Conservation (phyloP, 2,888 invertebrate species). For the Agriopis aurantiaria region DNA sequence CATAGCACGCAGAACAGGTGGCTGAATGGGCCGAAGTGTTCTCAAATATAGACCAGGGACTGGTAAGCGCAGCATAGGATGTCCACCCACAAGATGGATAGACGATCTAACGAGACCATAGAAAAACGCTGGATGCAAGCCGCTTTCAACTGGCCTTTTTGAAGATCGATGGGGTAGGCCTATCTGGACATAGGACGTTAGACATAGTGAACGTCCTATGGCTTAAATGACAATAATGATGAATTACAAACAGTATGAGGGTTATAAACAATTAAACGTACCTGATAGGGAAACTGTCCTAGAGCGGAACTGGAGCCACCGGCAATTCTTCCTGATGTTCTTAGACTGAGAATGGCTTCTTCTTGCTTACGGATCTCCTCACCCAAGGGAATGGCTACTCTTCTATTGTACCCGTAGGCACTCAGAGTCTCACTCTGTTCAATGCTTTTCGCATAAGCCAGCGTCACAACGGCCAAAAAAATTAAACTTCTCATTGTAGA, state of each 20-base stretch:
- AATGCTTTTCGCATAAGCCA: constrained; percentile 20
- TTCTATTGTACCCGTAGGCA: constrained; percentile 10
- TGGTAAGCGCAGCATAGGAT: no score
- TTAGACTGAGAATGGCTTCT: neutral
- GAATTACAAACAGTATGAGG: neutral
- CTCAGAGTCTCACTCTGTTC: constrained; percentile 7
- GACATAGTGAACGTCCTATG: no score
- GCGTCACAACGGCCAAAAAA: constrained; percentile 4
- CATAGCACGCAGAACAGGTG: no score
- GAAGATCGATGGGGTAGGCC: no score
- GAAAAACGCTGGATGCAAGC: no score
- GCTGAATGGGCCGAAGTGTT: no score
- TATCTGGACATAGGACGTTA: no score
- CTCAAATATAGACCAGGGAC: no score
- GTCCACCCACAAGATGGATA: no score
- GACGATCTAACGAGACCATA: no score
- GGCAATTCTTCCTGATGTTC: constrained; percentile 4
- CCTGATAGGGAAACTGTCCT: constrained; percentile 26
- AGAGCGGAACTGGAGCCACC: constrained; percentile 7
- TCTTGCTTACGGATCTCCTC: constrained; percentile 21
- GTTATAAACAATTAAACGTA: neutral
- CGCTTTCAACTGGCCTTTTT: no score
- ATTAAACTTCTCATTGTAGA: constrained; percentile 8
- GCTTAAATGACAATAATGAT: no score
- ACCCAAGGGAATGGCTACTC: constrained; percentile 7